Percentiles rank a stretch among this genome's conserved stretches.
Evolutionary conservation across 2,888 invertebrate genomes (phyloP).

Genomic region (Drosophila aldrichi): DNA sequence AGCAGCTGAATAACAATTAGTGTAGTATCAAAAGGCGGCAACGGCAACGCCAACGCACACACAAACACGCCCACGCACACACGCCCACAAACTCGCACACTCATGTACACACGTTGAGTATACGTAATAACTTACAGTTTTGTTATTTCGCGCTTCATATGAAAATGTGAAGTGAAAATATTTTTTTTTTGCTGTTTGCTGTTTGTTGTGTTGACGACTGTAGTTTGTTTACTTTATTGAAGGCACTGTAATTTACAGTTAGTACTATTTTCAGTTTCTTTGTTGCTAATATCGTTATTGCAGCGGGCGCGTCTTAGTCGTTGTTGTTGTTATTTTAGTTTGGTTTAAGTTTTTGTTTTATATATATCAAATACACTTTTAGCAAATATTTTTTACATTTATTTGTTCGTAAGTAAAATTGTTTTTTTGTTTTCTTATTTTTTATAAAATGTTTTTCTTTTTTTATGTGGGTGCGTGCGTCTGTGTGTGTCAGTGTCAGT

Average conservation of each 20-base stretch:
- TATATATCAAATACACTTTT: slow-evolving; percentile 72
- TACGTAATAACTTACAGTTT: slow-evolving; percentile 73
- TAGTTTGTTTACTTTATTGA: slow-evolving; percentile 62
- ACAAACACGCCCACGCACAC: slow-evolving; percentile 10
- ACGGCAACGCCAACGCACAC: slow-evolving; percentile 15
- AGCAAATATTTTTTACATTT: slow-evolving; percentile 64
- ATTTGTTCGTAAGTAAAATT: slow-evolving; percentile 46
- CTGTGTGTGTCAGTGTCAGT: slow-evolving; percentile 12
- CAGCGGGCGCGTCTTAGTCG: slow-evolving; percentile 45
- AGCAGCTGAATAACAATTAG: slow-evolving; percentile 62
- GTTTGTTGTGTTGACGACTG: slow-evolving; percentile 30
- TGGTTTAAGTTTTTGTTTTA: slow-evolving; percentile 21
- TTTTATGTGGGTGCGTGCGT: slow-evolving; percentile 27
- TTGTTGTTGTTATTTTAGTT: slow-evolving; percentile 19
- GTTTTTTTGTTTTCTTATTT: slow-evolving; percentile 19
- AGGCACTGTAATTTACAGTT: slow-evolving; percentile 78
- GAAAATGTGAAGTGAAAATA: slow-evolving; percentile 33
- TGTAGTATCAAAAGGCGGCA: slow-evolving; percentile 54
- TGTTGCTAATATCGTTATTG: slow-evolving; percentile 41
- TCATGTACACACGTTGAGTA: slow-evolving; percentile 31
- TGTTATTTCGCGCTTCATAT: slow-evolving; percentile 51
- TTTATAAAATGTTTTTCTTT: slow-evolving; percentile 28
- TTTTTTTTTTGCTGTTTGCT: slow-evolving; percentile 13
- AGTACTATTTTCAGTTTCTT: slow-evolving; percentile 61
- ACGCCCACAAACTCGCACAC: slow-evolving; percentile 3